Evolutionary conservation across 2,888 invertebrate genomes (phyloP), one percentile per base, ranked within the genome.

Genomic region (Pelosia muscerda): DNA sequence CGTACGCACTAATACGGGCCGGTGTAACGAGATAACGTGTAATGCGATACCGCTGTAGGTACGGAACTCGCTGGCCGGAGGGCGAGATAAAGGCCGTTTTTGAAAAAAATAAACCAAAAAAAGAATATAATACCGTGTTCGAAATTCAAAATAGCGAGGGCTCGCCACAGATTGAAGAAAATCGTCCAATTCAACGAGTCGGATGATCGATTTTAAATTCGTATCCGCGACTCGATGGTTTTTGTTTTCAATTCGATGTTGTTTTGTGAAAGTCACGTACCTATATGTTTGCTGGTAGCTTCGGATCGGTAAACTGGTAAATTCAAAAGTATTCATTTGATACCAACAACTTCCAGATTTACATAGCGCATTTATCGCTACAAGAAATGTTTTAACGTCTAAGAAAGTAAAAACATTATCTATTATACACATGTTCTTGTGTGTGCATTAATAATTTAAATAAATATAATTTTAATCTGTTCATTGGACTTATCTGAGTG

Each of bases 31-130:
- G 90, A 92, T 92, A 92, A 90, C 88, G 84, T 86, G 94, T 92
- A 94, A 94, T 90, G 92, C 87, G 92, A 94, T 92, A 91, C 86
- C 88, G 86, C 88, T 86, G 90, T 90, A 92, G 90, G 90, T 90
- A 92, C 90, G 90, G 90, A 90, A 90, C 90, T 84, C 25, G 68
- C 83, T 88, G 90, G 90, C 90, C 88, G 88, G 89, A 89, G 89
- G 91, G 90, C 88, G 86, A 91, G 89, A 91, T 91, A 92, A 91
- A 92, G 88, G 86, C 89, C 85, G 87, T 87, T 90, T 88, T 85
- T 85, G 88, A 90, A 88, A 92, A 88, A 81, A 74, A 86, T 84
- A 87, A 84, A n/a, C n/a, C 86, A 87, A 88, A 88, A 90, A 86
- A 78, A 76, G 86, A 89, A 89, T 85, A 86, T 84, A 86, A 88